Evolutionary conservation across 2,888 invertebrate genomes (phyloP), one percentile per base, ranked within the genome.

Genomic region (Ametastegia equiseti): DNA sequence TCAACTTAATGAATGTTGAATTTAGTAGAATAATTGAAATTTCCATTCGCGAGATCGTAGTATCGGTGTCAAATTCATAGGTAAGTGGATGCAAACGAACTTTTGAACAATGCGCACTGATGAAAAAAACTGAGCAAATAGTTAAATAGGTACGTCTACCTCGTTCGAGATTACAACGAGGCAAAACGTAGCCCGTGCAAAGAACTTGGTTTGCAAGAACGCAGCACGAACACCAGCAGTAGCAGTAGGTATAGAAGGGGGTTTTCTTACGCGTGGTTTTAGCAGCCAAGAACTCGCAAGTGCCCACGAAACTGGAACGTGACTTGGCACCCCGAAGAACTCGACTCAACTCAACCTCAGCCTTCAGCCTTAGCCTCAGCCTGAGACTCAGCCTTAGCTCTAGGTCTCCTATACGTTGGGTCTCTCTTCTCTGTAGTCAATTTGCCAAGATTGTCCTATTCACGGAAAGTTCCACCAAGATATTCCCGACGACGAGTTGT

Each of bases 371-470:
- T 7, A 23, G 45, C 36, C 13, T 7, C 19, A 33, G 19, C 4
- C 33, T 27, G 63, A 11, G 2, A 30, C n/a, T 6, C 7, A 11
- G 65, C 36, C 11, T 67, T 19, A n/a, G 27, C 23, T 27, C 36
- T 39, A 30, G 4, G 27, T 19, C 39, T 15, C 19, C 57, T n/a
- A n/a, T n/a, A n/a, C n/a, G n/a, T n/a, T n/a, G n/a, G 36, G 27
- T n/a, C 19, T 67, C 73, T 67, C 54, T 13, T 19, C n/a, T n/a
- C 33, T 67, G 50, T 73, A 75, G 75, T 75, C 75, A 75, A 75
- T 75, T 75, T 75, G 75, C 50, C 75, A 75, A 75, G 75, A 75
- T 75, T 75, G 75, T 75, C 75, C 75, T 75, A 75, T 75, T 75
- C 75, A 50, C 75, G n/a, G 50, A 75, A 75, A 75, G 30, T 75